Conservation (phyloP, 2,888 invertebrate genomes). For the Ormyrus nitidulus region DNA sequence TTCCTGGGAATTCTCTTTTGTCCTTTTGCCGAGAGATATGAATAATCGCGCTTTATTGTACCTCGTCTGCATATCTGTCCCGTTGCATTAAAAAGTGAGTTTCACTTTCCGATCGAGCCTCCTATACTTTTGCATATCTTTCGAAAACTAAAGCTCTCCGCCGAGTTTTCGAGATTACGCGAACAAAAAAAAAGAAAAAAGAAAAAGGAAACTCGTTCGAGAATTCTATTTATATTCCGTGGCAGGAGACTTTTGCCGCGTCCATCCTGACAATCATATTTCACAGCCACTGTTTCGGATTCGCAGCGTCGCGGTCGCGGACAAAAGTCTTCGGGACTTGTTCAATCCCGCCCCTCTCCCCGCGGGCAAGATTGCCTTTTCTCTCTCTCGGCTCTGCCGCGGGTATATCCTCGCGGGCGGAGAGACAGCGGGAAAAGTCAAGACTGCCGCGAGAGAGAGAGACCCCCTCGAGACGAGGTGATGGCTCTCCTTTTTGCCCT, state of each 20-base stretch:
- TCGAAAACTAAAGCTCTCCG: no score
- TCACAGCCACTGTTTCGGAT: no score
- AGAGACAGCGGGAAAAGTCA: background rate
- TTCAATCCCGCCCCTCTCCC: constrained; percentile 1
- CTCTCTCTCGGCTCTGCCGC: background rate
- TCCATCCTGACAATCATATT: no score
- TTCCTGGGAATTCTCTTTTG: constrained; percentile 24
- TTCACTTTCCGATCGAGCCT: no score
- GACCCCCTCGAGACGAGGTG: constrained; percentile 19
- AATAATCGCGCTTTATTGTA: constrained; percentile 4
- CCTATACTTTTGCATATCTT: no score
- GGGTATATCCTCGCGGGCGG: background rate
- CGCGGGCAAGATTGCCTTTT: constrained; percentile 21
- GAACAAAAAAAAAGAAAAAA: no score
- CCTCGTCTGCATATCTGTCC: background rate
- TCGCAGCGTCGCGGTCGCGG: no score
- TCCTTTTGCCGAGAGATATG: constrained; percentile 18
- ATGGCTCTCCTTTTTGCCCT: background rate
- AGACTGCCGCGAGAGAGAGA: background rate
- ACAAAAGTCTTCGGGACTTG: constrained; percentile 12
- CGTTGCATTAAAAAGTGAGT: no score
- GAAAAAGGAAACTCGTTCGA: no score
- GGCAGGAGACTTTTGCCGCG: no score
- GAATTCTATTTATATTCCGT: no score
- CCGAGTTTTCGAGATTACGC: no score